phyloP scores from a whole-genome alignment of 2,888 invertebrate species.

The Himalopsyche anomala region DNA sequence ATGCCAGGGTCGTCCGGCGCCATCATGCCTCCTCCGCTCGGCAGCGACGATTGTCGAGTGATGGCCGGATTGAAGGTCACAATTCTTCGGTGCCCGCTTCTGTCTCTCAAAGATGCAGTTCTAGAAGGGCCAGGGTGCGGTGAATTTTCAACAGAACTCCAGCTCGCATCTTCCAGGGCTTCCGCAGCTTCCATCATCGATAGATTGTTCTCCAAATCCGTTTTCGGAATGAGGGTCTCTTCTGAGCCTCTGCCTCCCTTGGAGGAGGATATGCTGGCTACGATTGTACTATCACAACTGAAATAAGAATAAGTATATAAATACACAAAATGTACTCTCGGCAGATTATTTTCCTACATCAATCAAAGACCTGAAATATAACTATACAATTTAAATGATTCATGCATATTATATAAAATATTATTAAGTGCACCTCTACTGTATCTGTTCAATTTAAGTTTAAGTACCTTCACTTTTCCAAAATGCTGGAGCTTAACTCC shows the following conservation, averaged over 20 bases:
- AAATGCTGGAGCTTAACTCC: no score
- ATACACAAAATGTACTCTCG: no score
- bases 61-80: constrained; percentile 71
- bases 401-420: no score
- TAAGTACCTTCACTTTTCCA: no score
- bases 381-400: no score
- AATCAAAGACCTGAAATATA: no score
- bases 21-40: constrained; percentile 80
- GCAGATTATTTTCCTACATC: no score
- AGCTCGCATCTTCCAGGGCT: constrained; percentile 76
- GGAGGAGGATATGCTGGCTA: constrained; percentile 63
- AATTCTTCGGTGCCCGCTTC: constrained; percentile 68
- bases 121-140: constrained; percentile 82
- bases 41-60: constrained; percentile 85
- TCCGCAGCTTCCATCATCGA: constrained; percentile 70
- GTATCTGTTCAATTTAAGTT: no score
- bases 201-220: constrained; percentile 70
- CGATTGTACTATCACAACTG: constrained; percentile 65
- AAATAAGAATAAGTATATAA: background rate
- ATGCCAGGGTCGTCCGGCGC: constrained; percentile 78
- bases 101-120: constrained; percentile 82
- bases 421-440: no score
- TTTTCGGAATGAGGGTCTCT: constrained; percentile 71
- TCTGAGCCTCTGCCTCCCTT: constrained; percentile 71
- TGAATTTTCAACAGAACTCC: constrained; percentile 84